A percentile compares a stretch with the other conserved stretches of the same genome.
Conservation (phyloP, 1,140 invertebrate genomes). For the Drosophila elegans region DNA sequence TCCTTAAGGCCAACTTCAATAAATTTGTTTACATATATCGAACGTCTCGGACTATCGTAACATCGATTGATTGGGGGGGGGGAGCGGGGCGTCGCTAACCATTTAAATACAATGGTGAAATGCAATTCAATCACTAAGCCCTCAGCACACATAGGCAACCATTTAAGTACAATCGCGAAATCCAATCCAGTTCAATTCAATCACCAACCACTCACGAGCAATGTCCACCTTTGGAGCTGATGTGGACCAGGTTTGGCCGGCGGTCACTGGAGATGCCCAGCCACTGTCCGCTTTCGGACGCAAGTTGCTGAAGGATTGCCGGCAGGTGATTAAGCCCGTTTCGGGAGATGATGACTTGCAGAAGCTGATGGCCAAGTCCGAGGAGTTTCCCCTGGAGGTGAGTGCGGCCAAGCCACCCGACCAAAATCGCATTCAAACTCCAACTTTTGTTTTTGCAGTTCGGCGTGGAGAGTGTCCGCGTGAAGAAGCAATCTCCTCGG, state of each 20-base stretch:
- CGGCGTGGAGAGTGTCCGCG: constrained; percentile 56
- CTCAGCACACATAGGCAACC: no score
- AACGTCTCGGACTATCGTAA: no score
- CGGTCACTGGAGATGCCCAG: constrained; percentile 3
- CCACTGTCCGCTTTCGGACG: constrained; percentile 39
- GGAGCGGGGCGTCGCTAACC: no score
- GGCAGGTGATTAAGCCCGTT: constrained; percentile 23
- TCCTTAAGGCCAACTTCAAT: no score
- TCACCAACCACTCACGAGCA: not conserved
- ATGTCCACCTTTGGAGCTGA: constrained; percentile 57
- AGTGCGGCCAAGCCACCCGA: not conserved
- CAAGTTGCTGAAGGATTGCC: constrained; percentile 36
- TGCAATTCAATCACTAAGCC: no score
- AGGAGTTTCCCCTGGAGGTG: constrained; percentile 50
- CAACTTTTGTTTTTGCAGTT: constrained; percentile 31
- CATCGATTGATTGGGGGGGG: no score
- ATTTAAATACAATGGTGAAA: not conserved
- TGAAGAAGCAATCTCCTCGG: constrained; percentile 28
- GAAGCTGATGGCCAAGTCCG: constrained; percentile 26
- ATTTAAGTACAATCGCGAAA: constrained; percentile 20
- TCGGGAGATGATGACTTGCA: not conserved
- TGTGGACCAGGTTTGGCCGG: constrained; percentile 52
- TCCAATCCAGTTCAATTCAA: not conserved
- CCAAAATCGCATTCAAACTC: no score
- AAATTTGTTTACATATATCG: no score